phyloP scores from a whole-genome alignment of 2,113 vertebrate genomes.

The Australoheros scitulus region DNA sequence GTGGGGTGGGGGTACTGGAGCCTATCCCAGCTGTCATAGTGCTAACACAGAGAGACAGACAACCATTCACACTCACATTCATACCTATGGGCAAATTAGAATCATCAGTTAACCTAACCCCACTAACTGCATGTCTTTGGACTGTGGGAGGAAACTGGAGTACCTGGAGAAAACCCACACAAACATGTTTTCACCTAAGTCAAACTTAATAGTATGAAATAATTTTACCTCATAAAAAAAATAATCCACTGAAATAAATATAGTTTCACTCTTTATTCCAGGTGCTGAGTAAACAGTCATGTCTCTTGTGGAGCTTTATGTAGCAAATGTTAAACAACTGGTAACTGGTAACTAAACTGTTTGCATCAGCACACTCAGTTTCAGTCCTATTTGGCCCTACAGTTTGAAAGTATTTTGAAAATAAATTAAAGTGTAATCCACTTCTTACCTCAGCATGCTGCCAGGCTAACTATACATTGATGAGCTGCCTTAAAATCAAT shows the following conservation, averaged over 20 bases:
- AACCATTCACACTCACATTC: too few relatives aligned
- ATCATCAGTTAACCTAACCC: too few relatives aligned
- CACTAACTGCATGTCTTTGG: too few relatives aligned
- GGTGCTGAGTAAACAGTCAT: not conserved
- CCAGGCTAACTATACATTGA: conserved; percentile 6
- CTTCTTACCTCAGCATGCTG: not conserved
- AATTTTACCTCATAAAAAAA: not conserved
- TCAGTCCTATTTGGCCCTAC: not conserved
- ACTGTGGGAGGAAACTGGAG: too few relatives aligned
- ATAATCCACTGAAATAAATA: not conserved
- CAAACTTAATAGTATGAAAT: not conserved
- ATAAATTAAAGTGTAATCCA: conserved; percentile 20
- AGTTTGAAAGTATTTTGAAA: conserved; percentile 20
- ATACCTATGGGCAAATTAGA: too few relatives aligned
- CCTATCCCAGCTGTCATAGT: too few relatives aligned
- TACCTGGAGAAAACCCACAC: too few relatives aligned
- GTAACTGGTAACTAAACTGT: not conserved
- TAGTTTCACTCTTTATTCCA: not conserved
- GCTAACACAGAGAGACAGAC: too few relatives aligned
- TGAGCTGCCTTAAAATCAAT: conserved; percentile 25
- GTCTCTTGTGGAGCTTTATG: not conserved
- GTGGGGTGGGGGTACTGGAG: too few relatives aligned
- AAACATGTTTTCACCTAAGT: not conserved
- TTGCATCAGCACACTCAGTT: not conserved
- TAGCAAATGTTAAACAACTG: not conserved